Evolutionary conservation across 2,888 invertebrate species (phyloP), one percentile per base, ranked within the genome.

Genomic region (Tipula unca): DNA sequence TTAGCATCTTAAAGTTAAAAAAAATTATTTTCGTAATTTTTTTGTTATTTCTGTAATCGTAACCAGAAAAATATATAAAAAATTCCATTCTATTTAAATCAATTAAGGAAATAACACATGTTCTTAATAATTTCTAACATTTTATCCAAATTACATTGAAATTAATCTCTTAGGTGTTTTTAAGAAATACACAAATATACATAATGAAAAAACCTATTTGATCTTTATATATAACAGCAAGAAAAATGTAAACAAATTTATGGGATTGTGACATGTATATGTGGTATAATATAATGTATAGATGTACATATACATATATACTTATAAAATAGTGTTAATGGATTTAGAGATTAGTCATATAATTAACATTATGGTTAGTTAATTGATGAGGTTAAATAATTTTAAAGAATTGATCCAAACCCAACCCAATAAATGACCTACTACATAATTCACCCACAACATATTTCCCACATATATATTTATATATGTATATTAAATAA

Each of bases 81-180:
- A 69, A 69, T 69, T 69, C 69, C 69, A 20, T 69, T 69, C 69
- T 69, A 69, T 69, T 69, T 69, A 69, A 69, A 69, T 69, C 69
- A 69, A 69, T 69, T 69, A 69, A 69, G 69, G 69, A 69, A 69
- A 69, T 69, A 69, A 69, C 69, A 69, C 69, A 69, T 69, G 69
- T 69, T 69, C 69, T 69, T 69, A 69, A 69, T 69, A 69, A 69
- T 69, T 69, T 69, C 69, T 69, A 25, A 69, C 69, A 69, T 25
- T 69, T 69, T 69, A 69, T 69, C 69, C 69, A 69, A 69, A 69
- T 69, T 69, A 69, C 69, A 69, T 69, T 69, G 69, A 69, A 69
- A 69, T 69, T 69, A 69, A 69, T 69, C 69, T 69, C 69, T 69
- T 69, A 69, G 69, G 69, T 69, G 69, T 69, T 69, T 69, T 69